These are phyloP conservation scores for Champsocephalus esox DNA, from an alignment of 2,797 vertebrate species.

Conservation along the genomic window DNA sequence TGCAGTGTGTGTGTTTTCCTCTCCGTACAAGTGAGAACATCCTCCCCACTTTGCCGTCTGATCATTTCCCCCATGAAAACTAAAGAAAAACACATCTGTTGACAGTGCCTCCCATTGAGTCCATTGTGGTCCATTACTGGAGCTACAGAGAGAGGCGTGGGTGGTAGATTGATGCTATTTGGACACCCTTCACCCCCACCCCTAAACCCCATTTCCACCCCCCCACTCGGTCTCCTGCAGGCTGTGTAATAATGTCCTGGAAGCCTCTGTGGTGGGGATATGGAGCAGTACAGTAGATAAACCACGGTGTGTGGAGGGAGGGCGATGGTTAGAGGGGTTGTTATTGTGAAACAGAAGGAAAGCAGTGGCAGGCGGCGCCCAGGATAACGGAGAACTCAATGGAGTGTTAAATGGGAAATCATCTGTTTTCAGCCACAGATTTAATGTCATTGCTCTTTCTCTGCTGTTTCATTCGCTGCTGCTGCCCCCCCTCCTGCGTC, in stretches of 20 bases:
- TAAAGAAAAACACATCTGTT: conserved; percentile 63
- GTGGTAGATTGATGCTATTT: conserved; percentile 80
- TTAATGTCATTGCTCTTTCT: conserved; percentile 85
- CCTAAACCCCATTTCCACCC: conserved; percentile 45
- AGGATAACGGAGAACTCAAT: conserved; percentile 87
- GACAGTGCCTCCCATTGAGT: conserved; percentile 67
- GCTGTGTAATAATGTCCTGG: conserved; percentile 66
- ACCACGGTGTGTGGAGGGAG: conserved; percentile 73
- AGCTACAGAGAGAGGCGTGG: conserved; percentile 58
- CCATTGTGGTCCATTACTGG: conserved; percentile 65
- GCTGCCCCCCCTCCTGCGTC: conserved; percentile 25
- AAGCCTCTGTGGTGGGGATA: conserved; percentile 68
- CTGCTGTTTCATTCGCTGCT: conserved; percentile 46
- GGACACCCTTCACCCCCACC: conserved; percentile 52
- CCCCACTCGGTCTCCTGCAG: conserved; percentile 44
- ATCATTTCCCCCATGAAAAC: conserved; percentile 27
- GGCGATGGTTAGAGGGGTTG: conserved; percentile 67
- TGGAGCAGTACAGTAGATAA: conserved; percentile 76
- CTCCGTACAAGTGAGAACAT: conserved; percentile 30
- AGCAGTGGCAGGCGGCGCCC: conserved; percentile 75
- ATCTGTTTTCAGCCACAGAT: conserved; percentile 90
- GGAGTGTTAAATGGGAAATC: conserved; percentile 93
- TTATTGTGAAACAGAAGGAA: conserved; percentile 79
- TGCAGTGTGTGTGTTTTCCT: conserved; percentile 18
- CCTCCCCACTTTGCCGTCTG: conserved; percentile 45